These are phyloP conservation scores for Threskiornis aethiopicus DNA, from an alignment of 2,797 vertebrate species.

Conservation along the genomic window DNA sequence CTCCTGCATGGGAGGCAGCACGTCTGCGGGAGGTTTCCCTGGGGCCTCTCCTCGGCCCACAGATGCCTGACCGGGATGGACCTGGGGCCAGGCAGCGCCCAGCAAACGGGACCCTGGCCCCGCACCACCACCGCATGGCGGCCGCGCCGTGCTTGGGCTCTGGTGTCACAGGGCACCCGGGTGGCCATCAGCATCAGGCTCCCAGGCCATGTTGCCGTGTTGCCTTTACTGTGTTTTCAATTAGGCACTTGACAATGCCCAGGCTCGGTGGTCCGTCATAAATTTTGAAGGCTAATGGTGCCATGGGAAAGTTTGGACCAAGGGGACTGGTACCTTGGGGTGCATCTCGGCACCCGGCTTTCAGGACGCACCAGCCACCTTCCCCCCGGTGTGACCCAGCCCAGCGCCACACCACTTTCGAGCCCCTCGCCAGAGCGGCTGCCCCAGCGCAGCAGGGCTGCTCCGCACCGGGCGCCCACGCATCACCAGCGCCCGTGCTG, in stretches of 20 bases:
- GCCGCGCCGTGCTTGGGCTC: neutral
- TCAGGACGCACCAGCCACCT: neutral
- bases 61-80: neutral
- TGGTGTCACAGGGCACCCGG: neutral
- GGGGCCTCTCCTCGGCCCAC: neutral
- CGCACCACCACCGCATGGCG: accelerated
- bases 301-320: neutral
- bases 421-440: accelerated
- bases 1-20: neutral
- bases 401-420: accelerated
- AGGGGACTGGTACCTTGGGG: neutral
- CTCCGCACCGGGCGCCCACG: accelerated
- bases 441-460: neutral
- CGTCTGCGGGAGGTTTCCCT: neutral
- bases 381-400: neutral
- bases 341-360: accelerated
- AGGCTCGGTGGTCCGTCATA: neutral
- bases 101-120: neutral
- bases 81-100: neutral
- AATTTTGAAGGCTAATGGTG: neutral
- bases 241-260: slow-evolving; percentile 43
- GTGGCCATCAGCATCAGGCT: neutral
- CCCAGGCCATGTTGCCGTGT: neutral
- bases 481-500: accelerated
- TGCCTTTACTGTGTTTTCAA: slow-evolving; percentile 31